A percentile compares a stretch with the other conserved stretches of the same genome.
Evolutionary conservation across 2,888 invertebrate species (phyloP).

Genomic region (Hesperia comma): DNA sequence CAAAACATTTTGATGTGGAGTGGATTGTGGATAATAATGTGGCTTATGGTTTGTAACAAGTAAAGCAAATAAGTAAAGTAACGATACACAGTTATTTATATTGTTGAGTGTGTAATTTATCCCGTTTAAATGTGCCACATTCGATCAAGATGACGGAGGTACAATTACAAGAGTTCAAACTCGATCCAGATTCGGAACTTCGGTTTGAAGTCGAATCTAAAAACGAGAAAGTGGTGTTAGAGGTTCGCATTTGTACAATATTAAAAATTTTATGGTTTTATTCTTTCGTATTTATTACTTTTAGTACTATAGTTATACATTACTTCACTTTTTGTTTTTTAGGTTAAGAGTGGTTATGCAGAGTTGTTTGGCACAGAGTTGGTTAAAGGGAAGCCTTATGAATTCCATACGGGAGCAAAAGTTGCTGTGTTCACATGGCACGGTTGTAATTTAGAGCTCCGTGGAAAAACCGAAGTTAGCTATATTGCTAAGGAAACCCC

Average conservation of each 20-base stretch:
- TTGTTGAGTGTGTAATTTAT: background rate
- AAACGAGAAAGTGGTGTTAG: slow-evolving; percentile 91
- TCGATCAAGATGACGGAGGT: slow-evolving; percentile 72
- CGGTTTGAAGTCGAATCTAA: slow-evolving; percentile 97
- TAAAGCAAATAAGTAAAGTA: background rate
- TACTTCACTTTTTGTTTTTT: slow-evolving; percentile 35
- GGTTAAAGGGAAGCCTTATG: slow-evolving; percentile 95
- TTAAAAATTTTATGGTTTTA: too few relatives aligned
- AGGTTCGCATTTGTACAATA: slow-evolving; percentile 64
- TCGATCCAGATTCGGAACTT: slow-evolving; percentile 95
- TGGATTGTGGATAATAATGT: background rate
- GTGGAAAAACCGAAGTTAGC: slow-evolving; percentile 95
- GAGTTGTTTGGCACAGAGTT: slow-evolving; percentile 99
- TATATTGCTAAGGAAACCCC: slow-evolving; percentile 98
- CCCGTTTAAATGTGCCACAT: background rate
- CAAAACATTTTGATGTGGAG: background rate
- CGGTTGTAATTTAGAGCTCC: slow-evolving; percentile 93
- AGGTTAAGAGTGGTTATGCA: slow-evolving; percentile 95
- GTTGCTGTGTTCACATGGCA: slow-evolving; percentile 98
- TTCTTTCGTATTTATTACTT: too few relatives aligned
- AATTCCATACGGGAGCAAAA: slow-evolving; percentile 95
- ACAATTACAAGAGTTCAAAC: slow-evolving; percentile 88
- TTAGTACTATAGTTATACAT: too few relatives aligned
- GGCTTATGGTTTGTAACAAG: background rate
- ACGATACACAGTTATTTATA: background rate